Percentiles rank a stretch among this genome's conserved stretches.
Evolutionary conservation across 2,888 invertebrate species (phyloP).

Genomic region (Nysson spinosus): DNA sequence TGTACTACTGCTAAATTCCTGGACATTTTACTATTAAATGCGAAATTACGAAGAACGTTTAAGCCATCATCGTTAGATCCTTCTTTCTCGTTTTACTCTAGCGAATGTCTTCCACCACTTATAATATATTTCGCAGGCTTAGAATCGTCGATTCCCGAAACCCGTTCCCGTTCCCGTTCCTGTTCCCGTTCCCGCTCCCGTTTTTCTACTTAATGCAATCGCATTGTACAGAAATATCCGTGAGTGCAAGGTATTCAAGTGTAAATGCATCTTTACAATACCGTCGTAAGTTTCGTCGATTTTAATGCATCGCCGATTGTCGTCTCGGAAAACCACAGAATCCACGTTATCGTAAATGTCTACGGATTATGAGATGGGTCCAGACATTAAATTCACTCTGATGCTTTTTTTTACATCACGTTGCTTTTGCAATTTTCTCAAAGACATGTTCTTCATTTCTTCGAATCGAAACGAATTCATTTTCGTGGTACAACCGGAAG

Average conservation of each 20-base stretch:
- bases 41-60: too few relatives aligned
- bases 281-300: conserved; percentile 45
- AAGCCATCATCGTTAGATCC: too few relatives aligned
- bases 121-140: too few relatives aligned
- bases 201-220: conserved; percentile 45
- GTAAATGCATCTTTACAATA: conserved; percentile 41
- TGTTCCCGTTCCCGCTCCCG: conserved; percentile 17
- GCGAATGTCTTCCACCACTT: too few relatives aligned
- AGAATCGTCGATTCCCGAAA: too few relatives aligned
- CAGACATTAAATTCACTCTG: conserved; percentile 1
- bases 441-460: too few relatives aligned
- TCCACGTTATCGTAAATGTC: conserved; percentile 24
- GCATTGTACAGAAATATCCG: conserved; percentile 26
- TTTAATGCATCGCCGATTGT: conserved; percentile 55
- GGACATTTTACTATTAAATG: too few relatives aligned
- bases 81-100: too few relatives aligned
- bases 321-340: conserved; percentile 15
- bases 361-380: conserved; percentile 7
- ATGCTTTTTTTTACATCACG: conserved; percentile 39
- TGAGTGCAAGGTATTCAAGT: conserved; percentile 31
- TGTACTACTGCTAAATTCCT: too few relatives aligned
- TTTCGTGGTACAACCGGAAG: too few relatives aligned
- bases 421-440: conserved; percentile 17
- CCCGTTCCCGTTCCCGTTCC: conserved; percentile 31
- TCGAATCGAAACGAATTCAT: too few relatives aligned